Evolutionary conservation across 1,140 invertebrate genomes (phyloP).

Genomic region (Microplitis demolitor): DNA sequence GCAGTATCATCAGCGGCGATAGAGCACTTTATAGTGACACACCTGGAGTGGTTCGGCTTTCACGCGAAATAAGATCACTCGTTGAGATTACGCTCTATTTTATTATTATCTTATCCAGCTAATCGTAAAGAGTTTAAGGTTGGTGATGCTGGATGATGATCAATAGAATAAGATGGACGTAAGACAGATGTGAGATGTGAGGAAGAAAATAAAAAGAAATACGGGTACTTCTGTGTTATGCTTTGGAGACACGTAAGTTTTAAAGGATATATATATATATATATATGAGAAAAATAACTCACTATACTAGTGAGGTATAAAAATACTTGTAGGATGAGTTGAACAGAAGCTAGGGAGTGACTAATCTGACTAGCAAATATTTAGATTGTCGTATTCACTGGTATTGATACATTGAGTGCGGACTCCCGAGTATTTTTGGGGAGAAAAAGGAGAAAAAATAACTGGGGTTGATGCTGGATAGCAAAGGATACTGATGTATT

Average conservation of each 20-base stretch:
- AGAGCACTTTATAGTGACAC: slow-evolving; percentile 28
- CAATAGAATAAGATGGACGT: not conserved
- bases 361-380: slow-evolving; percentile 61
- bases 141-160: slow-evolving; percentile 12
- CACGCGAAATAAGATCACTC: slow-evolving; percentile 52
- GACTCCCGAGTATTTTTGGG: slow-evolving; percentile 7
- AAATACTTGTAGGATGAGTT: slow-evolving; percentile 37
- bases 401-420: slow-evolving; percentile 55
- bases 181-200: slow-evolving; percentile 23
- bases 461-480: not conserved
- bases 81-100: slow-evolving; percentile 44
- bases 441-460: slow-evolving; percentile 27
- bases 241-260: not conserved
- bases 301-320: not conserved
- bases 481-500: slow-evolving; percentile 7
- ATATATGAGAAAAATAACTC: not conserved
- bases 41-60: slow-evolving; percentile 46
- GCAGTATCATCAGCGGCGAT: not conserved
- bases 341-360: slow-evolving; percentile 28
- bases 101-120: slow-evolving; percentile 27
- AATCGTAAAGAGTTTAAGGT: slow-evolving; percentile 48
- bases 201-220: not conserved
- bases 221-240: no score
- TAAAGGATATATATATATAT: not conserved
- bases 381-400: slow-evolving; percentile 58